Evolutionary conservation across 53 echinoderm and acorn worm species (phyloP), one percentile per base, ranked within the genome.

Genomic region (Arbacia lixula): DNA sequence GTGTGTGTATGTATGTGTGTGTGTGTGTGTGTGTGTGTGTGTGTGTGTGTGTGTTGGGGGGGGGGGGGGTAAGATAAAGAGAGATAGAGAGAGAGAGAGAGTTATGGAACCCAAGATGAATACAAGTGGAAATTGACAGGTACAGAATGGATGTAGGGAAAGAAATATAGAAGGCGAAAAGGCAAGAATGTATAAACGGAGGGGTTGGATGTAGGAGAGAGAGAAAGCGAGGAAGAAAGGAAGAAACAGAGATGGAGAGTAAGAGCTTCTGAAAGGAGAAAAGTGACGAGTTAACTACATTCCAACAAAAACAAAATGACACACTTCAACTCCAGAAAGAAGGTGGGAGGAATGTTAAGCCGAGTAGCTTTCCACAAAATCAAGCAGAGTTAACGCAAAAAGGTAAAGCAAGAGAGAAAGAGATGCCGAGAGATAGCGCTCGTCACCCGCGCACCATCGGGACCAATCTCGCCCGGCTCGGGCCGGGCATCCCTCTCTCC

Each of bases 391-490:
- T n/a, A n/a, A n/a, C n/a, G 2, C 4, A 62, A 28, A 62, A 1
- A 62, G 33, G 3, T 29, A 24, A 20, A 14, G 5, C 28, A 21
- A n/a, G 37, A 66, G 38, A 37, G 37, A 67, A 67, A 67, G 67
- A 21, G 67, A 39, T 67, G 36, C 36, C 39, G 12, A 11, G 36
- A 37, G 67, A n/a, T n/a, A 67, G 38, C 67, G 37, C 67, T 67
- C 67, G 67, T 67, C 67, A 67, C 67, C 67, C 38, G 36, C 39
- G 39, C 67, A 67, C 67, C 67, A 37, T 38, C 39, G 67, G 67
- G 67, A 67, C 25, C 17, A 12, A 67, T 67, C 67, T 37, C 39
- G 17, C 11, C 67, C 22, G n/a, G 39, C 67, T 37, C 67, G 36
- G 36, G 21, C 39, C 36, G 67, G 67, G 39, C 25, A 11, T n/a